These are phyloP conservation scores for Catocala fraxini DNA, from an alignment of 2,888 invertebrate genomes.

Conservation along the genomic window DNA sequence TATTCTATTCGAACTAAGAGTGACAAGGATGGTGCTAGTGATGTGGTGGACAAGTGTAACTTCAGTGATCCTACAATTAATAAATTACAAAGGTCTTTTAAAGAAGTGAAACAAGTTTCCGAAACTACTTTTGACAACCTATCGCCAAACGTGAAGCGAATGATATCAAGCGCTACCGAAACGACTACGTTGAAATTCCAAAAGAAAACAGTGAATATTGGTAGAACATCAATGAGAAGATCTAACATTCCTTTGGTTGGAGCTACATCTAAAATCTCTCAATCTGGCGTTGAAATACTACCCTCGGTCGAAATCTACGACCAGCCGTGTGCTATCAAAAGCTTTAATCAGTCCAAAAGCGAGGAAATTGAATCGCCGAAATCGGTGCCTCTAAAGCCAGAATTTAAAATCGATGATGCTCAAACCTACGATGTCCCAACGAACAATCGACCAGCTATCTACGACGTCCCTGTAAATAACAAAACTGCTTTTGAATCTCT, in stretches of 20 bases:
- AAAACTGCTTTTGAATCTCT: slow-evolving; percentile 82
- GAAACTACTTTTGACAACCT: slow-evolving; percentile 84
- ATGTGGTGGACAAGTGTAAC: slow-evolving; percentile 65
- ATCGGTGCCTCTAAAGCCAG: slow-evolving; percentile 62
- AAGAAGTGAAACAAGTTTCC: slow-evolving; percentile 65
- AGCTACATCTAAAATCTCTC: slow-evolving; percentile 84
- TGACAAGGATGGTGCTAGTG: slow-evolving; percentile 76
- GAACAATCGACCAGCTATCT: slow-evolving; percentile 80
- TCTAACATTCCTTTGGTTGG: slow-evolving; percentile 84
- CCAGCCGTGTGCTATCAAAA: slow-evolving; percentile 69
- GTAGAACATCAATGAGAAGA: slow-evolving; percentile 74
- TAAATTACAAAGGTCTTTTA: slow-evolving; percentile 73
- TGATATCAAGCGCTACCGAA: slow-evolving; percentile 87
- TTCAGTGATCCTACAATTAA: slow-evolving; percentile 67
- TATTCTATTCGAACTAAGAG: slow-evolving; percentile 79
- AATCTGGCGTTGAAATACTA: slow-evolving; percentile 81
- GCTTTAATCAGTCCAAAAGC: slow-evolving; percentile 54
- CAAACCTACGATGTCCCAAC: slow-evolving; percentile 82
- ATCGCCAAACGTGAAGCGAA: slow-evolving; percentile 89
- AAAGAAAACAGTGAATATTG: slow-evolving; percentile 71
- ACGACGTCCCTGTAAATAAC: slow-evolving; percentile 78
- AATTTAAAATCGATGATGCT: slow-evolving; percentile 73
- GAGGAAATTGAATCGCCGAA: slow-evolving; percentile 61
- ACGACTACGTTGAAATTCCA: slow-evolving; percentile 78
- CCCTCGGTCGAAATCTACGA: slow-evolving; percentile 83